phyloP scores from a whole-genome alignment of 2,797 vertebrate species.

The Poeciliopsis paucimaculata region DNA sequence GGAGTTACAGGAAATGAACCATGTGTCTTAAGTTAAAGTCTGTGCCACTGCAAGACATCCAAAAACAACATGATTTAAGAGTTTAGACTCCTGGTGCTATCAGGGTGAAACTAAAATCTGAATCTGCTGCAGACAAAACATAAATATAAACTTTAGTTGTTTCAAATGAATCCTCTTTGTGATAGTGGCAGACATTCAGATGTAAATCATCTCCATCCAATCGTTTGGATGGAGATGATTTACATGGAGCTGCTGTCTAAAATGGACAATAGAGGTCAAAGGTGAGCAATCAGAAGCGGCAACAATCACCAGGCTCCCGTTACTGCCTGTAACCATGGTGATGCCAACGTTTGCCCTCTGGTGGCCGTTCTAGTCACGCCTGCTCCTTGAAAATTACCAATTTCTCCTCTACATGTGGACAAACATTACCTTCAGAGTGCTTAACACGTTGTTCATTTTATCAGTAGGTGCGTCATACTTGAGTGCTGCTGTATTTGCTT shows the following conservation, averaged over 20 bases:
- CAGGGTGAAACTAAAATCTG: background rate
- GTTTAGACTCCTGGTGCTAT: background rate
- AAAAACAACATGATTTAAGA: conserved; percentile 11
- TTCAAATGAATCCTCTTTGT: background rate
- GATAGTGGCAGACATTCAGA: background rate
- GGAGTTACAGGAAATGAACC: conserved; percentile 53
- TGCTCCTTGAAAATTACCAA: background rate
- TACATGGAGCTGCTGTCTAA: background rate
- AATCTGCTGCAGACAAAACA: background rate
- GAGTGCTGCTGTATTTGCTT: background rate
- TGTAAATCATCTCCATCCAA: background rate
- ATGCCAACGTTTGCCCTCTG: background rate
- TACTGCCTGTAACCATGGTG: background rate
- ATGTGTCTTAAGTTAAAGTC: conserved; percentile 16
- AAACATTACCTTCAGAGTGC: background rate
- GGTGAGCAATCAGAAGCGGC: background rate
- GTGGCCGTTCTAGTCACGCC: background rate
- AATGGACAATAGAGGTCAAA: background rate
- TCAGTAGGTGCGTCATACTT: background rate
- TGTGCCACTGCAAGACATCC: background rate
- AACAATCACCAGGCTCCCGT: background rate
- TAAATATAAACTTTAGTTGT: background rate
- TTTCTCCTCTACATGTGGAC: background rate
- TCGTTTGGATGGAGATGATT: background rate
- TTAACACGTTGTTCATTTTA: background rate